Conservation (phyloP, 1,140 invertebrate species). For the Mamestra configurata region DNA sequence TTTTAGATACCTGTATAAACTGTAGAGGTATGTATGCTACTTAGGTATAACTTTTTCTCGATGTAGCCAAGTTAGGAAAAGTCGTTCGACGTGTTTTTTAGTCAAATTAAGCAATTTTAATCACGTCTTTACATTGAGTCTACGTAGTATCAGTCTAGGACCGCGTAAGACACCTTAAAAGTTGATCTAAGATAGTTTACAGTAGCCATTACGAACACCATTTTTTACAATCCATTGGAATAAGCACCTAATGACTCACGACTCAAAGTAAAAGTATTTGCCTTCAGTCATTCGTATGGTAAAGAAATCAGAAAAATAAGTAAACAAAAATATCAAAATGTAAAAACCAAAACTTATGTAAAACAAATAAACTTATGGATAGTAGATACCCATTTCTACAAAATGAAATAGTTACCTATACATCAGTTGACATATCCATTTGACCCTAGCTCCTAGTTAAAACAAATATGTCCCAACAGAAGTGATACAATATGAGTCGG, state of each 20-base stretch:
- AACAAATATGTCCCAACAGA: conserved; percentile 37
- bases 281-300: no score
- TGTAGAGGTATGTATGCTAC: conserved; percentile 45
- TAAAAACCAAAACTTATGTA: no score
- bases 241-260: background rate
- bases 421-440: background rate
- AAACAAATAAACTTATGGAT: no score
- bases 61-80: conserved; percentile 45
- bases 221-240: background rate
- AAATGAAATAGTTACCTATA: background rate
- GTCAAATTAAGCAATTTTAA: conserved; percentile 41
- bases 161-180: background rate
- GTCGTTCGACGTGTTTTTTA: conserved; percentile 39
- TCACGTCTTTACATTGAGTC: conserved; percentile 13
- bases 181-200: background rate
- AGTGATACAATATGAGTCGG: conserved; percentile 37
- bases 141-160: background rate
- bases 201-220: background rate
- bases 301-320: no score
- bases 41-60: conserved; percentile 55
- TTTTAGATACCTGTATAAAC: conserved; percentile 35
- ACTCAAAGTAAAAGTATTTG: no score
- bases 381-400: no score
- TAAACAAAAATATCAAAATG: no score
- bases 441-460: conserved; percentile 4